Evolutionary conservation across 2,888 invertebrate species (phyloP).

Genomic region (Cryptosula pallasiana): DNA sequence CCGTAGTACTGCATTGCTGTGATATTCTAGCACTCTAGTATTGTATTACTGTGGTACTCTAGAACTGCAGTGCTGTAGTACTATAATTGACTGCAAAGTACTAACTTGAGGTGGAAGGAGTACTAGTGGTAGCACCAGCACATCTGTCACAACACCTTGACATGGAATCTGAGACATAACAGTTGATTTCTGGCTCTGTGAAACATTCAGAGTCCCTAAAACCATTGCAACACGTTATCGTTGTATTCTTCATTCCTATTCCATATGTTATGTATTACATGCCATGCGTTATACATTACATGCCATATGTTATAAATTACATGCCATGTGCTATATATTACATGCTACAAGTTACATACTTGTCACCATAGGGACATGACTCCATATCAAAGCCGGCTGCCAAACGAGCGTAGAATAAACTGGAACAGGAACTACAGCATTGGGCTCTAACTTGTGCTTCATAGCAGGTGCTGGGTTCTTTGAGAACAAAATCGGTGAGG

Average conservation of each 20-base stretch:
- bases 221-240: background rate
- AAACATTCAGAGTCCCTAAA: slow-evolving; percentile 9
- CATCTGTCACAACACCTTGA: slow-evolving; percentile 7
- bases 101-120: background rate
- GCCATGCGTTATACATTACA: too few species aligned
- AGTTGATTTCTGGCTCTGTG: background rate
- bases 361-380: slow-evolving; percentile 11
- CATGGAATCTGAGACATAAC: background rate
- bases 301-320: too few species aligned
- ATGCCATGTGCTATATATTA: too few species aligned
- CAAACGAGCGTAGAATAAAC: slow-evolving; percentile 1
- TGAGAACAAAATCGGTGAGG: background rate
- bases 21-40: too few species aligned
- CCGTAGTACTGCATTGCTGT: too few species aligned
- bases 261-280: too few species aligned
- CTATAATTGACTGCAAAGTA: too few species aligned
- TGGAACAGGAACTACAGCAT: slow-evolving; percentile 12
- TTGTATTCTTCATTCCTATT: too few species aligned
- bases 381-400: background rate
- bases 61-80: too few species aligned
- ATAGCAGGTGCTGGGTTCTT: slow-evolving; percentile 15
- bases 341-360: too few species aligned
- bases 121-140: background rate
- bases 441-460: background rate
- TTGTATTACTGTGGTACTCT: too few species aligned